Evolutionary conservation across 2,888 invertebrate genomes (phyloP).

Genomic region (Drosophila lutescens): DNA sequence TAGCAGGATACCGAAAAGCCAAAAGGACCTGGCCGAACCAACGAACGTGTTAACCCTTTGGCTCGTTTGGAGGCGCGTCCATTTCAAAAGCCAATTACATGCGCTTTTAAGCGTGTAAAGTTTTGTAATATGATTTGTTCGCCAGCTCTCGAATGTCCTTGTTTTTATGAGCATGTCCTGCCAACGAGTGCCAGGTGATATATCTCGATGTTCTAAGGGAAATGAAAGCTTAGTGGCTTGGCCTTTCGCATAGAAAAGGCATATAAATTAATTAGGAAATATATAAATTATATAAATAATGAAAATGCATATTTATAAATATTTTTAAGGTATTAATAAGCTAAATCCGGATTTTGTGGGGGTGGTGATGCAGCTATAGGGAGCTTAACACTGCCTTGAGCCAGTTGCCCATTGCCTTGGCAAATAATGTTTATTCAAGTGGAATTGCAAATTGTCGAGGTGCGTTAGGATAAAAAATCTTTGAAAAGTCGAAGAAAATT

Average conservation of each 20-base stretch:
- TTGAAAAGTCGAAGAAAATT: background rate
- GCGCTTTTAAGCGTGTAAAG: slow-evolving; percentile 83
- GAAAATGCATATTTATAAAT: too few relatives aligned
- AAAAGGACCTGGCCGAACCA: slow-evolving; percentile 32
- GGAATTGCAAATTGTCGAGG: slow-evolving; percentile 13
- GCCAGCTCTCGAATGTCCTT: slow-evolving; percentile 35
- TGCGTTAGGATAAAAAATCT: background rate
- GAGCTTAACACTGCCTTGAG: slow-evolving; percentile 9
- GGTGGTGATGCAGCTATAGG: background rate
- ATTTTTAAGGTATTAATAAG: too few relatives aligned
- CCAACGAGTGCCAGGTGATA: background rate
- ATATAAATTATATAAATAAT: too few relatives aligned
- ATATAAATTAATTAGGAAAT: too few relatives aligned
- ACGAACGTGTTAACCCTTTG: slow-evolving; percentile 78
- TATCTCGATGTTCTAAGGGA: background rate
- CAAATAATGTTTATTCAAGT: slow-evolving; percentile 28
- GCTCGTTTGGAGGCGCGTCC: slow-evolving; percentile 47
- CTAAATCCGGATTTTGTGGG: too few relatives aligned
- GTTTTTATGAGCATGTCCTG: slow-evolving; percentile 29
- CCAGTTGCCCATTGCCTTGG: slow-evolving; percentile 4
- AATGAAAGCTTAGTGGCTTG: background rate
- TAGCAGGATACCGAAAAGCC: slow-evolving; percentile 16
- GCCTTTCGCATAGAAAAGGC: too few relatives aligned
- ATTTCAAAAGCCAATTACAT: slow-evolving; percentile 83
- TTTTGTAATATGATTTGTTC: slow-evolving; percentile 81